Evolutionary conservation across 2,888 invertebrate genomes (phyloP), one percentile per base, ranked within the genome.

Genomic region (Gastrophysa polygoni): DNA sequence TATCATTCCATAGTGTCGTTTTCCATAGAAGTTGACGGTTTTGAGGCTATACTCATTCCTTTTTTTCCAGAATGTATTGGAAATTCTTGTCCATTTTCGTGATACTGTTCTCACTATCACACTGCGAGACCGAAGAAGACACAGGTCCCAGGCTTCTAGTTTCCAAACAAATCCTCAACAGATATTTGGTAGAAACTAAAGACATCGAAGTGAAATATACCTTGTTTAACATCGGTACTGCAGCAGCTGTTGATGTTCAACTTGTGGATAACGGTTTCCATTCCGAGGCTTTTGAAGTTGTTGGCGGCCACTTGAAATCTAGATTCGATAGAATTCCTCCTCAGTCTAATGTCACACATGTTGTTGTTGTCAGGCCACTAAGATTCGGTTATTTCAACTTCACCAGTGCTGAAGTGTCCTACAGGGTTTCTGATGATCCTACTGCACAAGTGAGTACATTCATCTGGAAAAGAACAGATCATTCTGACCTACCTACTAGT

Each of bases 301-400:
- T 95, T 50, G 93, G 94, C 66, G 98, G 98, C 49, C 90, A 93
- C 80, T 83, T 94, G 61, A 86, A 88, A 34, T 91, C 93, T 0
- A 87, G 87, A 73, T 91, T 97, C 75, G 94, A 96, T 74, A 87
- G 96, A 73, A 93, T 99, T 77, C 90, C 95, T 14, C 96, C 98
- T 4, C 91, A 92, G 75, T 91, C 92, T 11, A 99, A 99, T 83
- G 93, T 96, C 1, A 91, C 95, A 0, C 98, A 99, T 81, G 92
- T 95, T 3, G 92, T 96, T 17, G 92, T 98, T 6, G 90, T 98
- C 10, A 85, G 93, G 66, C 98, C 98, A 3, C 90, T 90, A 75
- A 90, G 90, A 76, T 93, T 87, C 77, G 98, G 98, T 28, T 94
- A 95, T 81, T 98, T 96, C 85, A 99, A 99, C 82, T 98, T 99